Evolutionary conservation across 2,797 vertebrate species (phyloP).

Genomic region (Pseudocheirus occidentalis): DNA sequence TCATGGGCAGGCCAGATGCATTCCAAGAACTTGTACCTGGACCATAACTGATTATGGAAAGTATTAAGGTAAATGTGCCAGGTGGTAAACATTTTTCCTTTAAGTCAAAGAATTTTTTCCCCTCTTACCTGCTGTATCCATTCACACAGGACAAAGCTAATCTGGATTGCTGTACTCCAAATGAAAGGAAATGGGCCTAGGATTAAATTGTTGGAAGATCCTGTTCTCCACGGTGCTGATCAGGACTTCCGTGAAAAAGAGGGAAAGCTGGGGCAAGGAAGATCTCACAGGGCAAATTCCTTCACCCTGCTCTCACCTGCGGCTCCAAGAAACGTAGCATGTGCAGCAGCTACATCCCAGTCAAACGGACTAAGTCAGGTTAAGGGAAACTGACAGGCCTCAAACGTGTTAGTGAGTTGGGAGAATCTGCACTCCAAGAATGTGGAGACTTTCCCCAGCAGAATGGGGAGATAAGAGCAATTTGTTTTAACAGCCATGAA

Average conservation of each 20-base stretch:
- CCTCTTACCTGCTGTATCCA: not conserved
- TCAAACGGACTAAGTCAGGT: too few relatives aligned
- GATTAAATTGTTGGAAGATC: not conserved
- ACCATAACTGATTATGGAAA: not conserved
- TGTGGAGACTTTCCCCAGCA: too few relatives aligned
- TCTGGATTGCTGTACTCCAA: not conserved
- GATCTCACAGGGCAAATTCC: not conserved
- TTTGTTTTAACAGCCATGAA: too few relatives aligned
- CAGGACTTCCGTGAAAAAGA: not conserved
- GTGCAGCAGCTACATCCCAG: too few relatives aligned
- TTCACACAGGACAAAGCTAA: not conserved
- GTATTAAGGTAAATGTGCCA: not conserved
- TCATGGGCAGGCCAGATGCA: not conserved
- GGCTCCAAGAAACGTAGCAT: too few relatives aligned
- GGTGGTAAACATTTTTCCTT: not conserved
- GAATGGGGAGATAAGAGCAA: too few relatives aligned
- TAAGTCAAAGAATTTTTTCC: not conserved
- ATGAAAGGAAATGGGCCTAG: not conserved
- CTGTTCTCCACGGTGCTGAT: not conserved
- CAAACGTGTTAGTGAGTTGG: too few relatives aligned
- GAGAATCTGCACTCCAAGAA: too few relatives aligned
- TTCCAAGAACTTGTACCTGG: not conserved
- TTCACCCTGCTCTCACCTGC: not conserved
- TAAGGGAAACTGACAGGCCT: too few relatives aligned
- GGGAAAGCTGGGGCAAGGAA: not conserved